A percentile compares a stretch with the other conserved stretches of the same genome.
Evolutionary conservation across 2,797 vertebrate genomes (phyloP).

Genomic region (Petrocephalus sullivani): DNA sequence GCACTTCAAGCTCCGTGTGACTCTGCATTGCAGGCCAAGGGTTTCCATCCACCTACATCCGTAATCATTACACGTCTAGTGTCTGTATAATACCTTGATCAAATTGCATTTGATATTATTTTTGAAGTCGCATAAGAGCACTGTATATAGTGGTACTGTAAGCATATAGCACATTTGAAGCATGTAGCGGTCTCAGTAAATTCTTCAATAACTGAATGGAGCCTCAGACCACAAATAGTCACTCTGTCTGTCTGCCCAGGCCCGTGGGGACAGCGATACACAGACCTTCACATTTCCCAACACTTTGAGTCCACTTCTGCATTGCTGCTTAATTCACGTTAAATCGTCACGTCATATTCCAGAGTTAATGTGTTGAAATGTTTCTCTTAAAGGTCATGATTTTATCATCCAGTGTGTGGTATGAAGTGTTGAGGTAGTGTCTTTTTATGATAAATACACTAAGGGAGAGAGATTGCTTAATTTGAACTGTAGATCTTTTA

Average conservation of each 20-base stretch:
- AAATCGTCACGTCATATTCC: background rate
- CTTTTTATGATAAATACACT: background rate
- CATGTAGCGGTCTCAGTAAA: background rate
- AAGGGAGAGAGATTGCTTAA: background rate
- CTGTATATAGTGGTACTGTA: background rate
- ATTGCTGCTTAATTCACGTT: slow-evolving; percentile 6
- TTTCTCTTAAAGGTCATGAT: background rate
- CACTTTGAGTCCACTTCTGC: background rate
- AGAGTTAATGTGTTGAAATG: background rate
- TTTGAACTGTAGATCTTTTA: background rate
- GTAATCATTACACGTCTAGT: background rate
- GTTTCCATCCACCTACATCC: background rate
- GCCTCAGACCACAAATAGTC: background rate
- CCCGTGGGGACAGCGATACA: background rate
- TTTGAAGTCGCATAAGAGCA: background rate
- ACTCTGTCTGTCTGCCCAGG: background rate
- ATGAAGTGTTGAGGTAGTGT: background rate
- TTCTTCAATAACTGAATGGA: background rate
- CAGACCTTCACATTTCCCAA: background rate
- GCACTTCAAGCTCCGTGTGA: background rate
- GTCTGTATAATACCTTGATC: background rate
- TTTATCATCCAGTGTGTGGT: background rate
- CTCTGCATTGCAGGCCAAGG: background rate
- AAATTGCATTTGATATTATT: background rate
- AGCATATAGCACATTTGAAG: background rate